These are phyloP conservation scores for Progne subis DNA, from an alignment of 2,113 vertebrate genomes.

Conservation along the genomic window DNA sequence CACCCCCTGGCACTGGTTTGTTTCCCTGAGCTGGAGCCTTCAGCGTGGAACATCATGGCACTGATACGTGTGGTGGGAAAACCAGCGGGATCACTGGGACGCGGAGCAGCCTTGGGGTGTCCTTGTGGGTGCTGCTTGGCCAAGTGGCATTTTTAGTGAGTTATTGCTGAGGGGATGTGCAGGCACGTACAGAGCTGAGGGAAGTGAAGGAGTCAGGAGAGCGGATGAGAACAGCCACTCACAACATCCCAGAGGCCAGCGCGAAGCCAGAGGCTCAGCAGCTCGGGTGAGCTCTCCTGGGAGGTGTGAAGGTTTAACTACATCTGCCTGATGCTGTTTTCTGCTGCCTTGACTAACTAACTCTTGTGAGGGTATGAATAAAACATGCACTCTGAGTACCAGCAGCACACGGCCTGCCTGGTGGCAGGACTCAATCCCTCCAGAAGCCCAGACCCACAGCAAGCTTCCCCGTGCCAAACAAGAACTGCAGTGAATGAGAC, in stretches of 20 bases:
- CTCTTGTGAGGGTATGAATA: background rate
- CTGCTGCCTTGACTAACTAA: background rate
- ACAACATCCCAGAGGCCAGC: background rate
- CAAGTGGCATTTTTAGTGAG: background rate
- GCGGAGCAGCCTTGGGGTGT: background rate
- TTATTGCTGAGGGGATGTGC: background rate
- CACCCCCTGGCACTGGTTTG: background rate
- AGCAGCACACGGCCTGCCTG: background rate
- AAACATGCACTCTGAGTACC: background rate
- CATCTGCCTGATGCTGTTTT: background rate
- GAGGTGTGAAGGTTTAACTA: background rate
- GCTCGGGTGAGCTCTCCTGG: background rate
- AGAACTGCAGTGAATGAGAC: background rate
- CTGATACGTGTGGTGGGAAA: accelerated
- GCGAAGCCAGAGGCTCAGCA: background rate
- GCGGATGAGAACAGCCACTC: background rate
- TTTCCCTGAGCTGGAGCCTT: background rate
- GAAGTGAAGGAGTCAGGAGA: background rate
- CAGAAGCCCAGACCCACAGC: background rate
- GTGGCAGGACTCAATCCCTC: background rate
- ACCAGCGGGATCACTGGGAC: accelerated
- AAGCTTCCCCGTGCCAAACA: background rate
- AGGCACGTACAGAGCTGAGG: accelerated
- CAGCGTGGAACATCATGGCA: background rate
- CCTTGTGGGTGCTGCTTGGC: background rate